Conservation (phyloP, 2,797 vertebrate species). For the Spinus olivaceus region DNA sequence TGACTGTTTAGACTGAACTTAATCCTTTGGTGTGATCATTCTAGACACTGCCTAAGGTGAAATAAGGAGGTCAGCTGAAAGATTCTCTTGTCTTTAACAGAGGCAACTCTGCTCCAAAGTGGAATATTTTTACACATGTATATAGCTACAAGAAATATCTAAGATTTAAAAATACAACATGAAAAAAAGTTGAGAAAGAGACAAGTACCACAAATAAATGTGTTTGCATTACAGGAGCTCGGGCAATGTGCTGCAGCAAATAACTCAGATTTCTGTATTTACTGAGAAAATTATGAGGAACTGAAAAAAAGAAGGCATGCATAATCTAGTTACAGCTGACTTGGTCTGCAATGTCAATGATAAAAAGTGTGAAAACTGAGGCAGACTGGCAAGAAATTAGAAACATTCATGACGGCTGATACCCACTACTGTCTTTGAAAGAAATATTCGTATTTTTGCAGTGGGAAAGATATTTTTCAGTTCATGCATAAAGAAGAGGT, state of each 20-base stretch:
- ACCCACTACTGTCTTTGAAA: conserved; percentile 35
- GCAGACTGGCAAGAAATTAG: conserved; percentile 38
- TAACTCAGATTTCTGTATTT: conserved; percentile 42
- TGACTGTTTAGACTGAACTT: not conserved
- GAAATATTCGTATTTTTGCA: conserved; percentile 30
- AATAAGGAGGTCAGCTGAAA: not conserved
- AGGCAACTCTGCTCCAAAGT: not conserved
- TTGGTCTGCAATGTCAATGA: conserved; percentile 15
- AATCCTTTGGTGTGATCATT: not conserved
- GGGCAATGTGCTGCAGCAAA: not conserved
- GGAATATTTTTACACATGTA: not conserved
- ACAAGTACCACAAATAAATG: not conserved
- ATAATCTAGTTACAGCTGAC: conserved; percentile 47
- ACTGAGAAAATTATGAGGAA: conserved; percentile 48
- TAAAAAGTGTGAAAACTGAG: conserved; percentile 7
- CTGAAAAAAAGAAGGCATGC: conserved; percentile 39
- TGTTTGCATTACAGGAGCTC: not conserved
- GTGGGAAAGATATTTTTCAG: conserved; percentile 28
- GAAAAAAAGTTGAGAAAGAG: not conserved
- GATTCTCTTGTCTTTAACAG: not conserved
- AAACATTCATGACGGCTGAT: conserved; percentile 16
- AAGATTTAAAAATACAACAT: not conserved
- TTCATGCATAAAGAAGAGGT: not conserved
- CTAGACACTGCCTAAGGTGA: not conserved
- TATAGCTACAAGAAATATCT: not conserved